Evolutionary conservation across 2,888 invertebrate species (phyloP).

Genomic region (Trissoscelio sp.): DNA sequence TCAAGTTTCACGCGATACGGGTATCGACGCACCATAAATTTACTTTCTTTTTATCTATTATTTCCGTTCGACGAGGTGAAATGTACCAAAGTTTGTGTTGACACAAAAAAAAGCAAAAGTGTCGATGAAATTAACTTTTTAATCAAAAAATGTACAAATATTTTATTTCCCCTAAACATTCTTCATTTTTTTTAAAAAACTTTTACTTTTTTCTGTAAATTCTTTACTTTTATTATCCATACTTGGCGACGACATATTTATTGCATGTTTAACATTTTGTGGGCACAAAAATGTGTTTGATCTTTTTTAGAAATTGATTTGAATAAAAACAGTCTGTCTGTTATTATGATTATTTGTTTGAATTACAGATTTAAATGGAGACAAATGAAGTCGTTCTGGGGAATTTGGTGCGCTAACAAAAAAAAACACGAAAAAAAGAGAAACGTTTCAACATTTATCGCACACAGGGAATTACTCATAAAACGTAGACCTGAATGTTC

Average conservation of each 20-base stretch:
- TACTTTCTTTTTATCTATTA: constrained; percentile 1
- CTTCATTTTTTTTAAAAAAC: too few relatives aligned
- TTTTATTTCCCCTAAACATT: too few relatives aligned
- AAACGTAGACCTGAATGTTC: constrained; percentile 11
- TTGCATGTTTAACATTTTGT: constrained; percentile 24
- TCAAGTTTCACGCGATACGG: background rate
- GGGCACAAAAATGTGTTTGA: constrained; percentile 2
- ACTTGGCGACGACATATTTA: constrained; percentile 21
- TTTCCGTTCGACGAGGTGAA: background rate
- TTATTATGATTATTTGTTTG: constrained; percentile 1
- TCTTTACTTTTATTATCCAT: constrained; percentile 6
- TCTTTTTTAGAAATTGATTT: constrained; percentile 4
- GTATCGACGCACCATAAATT: background rate
- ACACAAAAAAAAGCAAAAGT: background rate
- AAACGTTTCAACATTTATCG: constrained; percentile 15
- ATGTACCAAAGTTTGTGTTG: background rate
- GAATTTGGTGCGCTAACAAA: background rate
- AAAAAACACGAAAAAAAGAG: background rate
- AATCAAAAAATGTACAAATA: too few relatives aligned
- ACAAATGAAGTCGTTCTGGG: background rate
- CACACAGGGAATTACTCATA: background rate
- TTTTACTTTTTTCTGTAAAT: constrained; percentile 3
- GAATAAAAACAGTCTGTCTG: background rate
- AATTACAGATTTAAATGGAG: background rate
- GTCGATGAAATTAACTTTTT: background rate